Percentiles rank a stretch among this genome's conserved stretches.
Conservation (phyloP, 2,113 vertebrate species). For the Odobenus rosmarus region DNA sequence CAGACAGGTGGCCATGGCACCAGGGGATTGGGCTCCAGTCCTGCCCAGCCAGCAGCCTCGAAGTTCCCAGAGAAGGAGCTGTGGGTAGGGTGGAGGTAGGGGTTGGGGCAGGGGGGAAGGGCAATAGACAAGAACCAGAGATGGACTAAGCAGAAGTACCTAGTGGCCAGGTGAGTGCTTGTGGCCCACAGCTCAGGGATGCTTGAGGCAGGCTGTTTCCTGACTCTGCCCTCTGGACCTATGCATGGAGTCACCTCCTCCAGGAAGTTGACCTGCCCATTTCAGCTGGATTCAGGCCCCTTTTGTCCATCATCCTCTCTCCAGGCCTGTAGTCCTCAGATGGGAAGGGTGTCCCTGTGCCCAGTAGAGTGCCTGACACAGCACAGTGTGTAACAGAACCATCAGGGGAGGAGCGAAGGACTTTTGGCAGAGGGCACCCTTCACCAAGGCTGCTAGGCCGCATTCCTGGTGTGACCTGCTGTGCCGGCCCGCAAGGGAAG, state of each 20-base stretch:
- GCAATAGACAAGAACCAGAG: accelerated
- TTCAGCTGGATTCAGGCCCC: accelerated
- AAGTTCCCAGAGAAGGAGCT: background rate
- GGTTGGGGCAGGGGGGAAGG: too few species aligned
- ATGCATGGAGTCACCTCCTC: background rate
- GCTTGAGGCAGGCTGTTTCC: background rate
- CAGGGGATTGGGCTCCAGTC: background rate
- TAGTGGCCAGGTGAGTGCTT: background rate
- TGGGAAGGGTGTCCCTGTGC: background rate
- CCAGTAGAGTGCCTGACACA: background rate
- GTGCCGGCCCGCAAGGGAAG: background rate
- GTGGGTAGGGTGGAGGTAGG: accelerated
- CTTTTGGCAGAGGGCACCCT: background rate
- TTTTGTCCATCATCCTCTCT: background rate
- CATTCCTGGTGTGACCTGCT: background rate
- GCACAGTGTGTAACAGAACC: background rate
- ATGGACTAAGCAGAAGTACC: background rate
- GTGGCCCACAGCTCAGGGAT: background rate
- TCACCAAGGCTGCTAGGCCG: background rate
- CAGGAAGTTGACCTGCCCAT: background rate
- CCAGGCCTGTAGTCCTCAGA: background rate
- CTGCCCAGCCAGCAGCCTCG: background rate
- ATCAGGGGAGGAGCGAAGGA: accelerated
- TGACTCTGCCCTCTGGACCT: background rate
- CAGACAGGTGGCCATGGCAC: background rate